Evolutionary conservation across 1,140 invertebrate species (phyloP), one percentile per base, ranked within the genome.

Genomic region (Spodoptera frugiperda): DNA sequence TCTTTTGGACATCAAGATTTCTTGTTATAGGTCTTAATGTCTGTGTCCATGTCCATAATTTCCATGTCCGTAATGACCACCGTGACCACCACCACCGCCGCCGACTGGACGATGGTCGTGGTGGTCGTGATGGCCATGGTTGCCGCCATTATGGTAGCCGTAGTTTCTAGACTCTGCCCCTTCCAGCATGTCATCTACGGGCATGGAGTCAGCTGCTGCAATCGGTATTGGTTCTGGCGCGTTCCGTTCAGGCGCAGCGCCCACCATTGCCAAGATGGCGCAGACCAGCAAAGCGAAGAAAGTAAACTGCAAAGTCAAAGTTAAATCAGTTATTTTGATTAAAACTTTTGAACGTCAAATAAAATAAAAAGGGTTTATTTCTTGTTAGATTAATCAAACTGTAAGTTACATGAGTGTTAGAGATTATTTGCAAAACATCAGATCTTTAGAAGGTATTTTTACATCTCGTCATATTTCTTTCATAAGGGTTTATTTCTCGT

Each of bases 261-360:
- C n/a, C 17, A 67, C 63, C 63, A 67, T 19, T 17, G 63, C 63
- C 3, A 67, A 30, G 17, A 67, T 67, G 12, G 63, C 63, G 19
- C 46, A 51, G 12, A 67, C 11, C 8, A 67, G 9, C 1, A 67
- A 8, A 46, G 19, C 21, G 63, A 67, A 19, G 15, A 67, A 48
- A 25, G 63, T 25, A 39, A 25, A 67, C 63, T 67, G 63, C 44
- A 46, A 65, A 6, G n/a, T n/a, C n/a, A n/a, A n/a, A n/a, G n/a
- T n/a, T n/a, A n/a, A n/a, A n/a, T n/a, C n/a, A n/a, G n/a, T n/a
- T n/a, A n/a, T n/a, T n/a, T n/a, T n/a, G n/a, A n/a, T n/a, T n/a
- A n/a, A n/a, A n/a, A n/a, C n/a, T n/a, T n/a, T n/a, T n/a, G n/a
- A n/a, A n/a, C n/a, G n/a, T n/a, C n/a, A n/a, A n/a, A n/a, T n/a